Evolutionary conservation across 1,140 invertebrate species (phyloP), one percentile per base, ranked within the genome.

Genomic region (Zaprionus africanus): DNA sequence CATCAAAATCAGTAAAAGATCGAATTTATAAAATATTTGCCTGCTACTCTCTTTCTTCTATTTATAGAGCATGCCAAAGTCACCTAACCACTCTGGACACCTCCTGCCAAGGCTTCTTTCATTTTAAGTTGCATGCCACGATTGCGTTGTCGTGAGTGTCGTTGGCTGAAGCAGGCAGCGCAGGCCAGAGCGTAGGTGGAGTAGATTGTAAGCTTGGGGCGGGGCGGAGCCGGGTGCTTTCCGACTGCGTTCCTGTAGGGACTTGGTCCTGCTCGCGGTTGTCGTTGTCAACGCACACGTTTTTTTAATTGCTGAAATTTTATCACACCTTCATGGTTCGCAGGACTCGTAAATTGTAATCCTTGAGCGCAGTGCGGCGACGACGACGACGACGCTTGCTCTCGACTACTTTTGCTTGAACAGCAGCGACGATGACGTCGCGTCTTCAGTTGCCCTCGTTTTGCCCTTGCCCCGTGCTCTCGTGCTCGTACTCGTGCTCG

Each of bases 221-320:
- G 9, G 28, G 7, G 66, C 2, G 12, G 13, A 6, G 38, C 17
- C 0, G 17, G 38, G 26, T 60, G 31, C 9, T 11, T 34, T 22
- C 22, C 22, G 41, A n/a, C n/a, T 2, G 41, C 41, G 3, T n/a
- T 63, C 13, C 57, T 46, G 56, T 15, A 24, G 66, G 59, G 53
- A 68, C 49, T 56, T 38, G 31, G 57, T 57, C 46, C 74, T 69
- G 46, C 56, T 77, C 57, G 43, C 54, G 75, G 84, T 70, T 58
- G 78, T 65, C 62, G 78, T 90, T 88, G 81, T 90, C 85, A 90
- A 90, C 85, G 85, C 82, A 90, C 85, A 90, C 85, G 85, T 90
- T 90, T 90, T 90, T 90, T 90, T 90, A 90, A 90, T 90, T 90
- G 85, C 86, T 90, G 79, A 90, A 90, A 90, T 90, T 90, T 90